Base-by-base conservation (phyloP, 2,113 vertebrate species). In the Poecile atricapillus region DNA sequence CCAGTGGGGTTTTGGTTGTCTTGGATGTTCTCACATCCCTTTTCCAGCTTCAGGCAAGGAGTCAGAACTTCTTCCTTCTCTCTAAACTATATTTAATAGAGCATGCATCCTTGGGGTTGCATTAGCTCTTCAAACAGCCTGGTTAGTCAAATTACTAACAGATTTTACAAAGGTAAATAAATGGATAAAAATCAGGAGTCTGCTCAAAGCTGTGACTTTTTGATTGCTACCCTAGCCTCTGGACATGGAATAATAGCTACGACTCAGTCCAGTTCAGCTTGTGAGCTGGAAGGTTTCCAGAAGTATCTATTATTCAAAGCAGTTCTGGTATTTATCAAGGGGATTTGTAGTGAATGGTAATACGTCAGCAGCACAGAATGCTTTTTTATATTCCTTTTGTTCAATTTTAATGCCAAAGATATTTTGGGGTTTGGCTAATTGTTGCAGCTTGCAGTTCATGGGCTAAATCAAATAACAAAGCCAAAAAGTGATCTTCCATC, bases 321-420 rank as follows among this genome's bases (percentile, higher is more conserved):
- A 95, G 96, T 94, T 94, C 95, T 96, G 92, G 94, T 96, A 95
- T 97, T 97, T 97, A 97, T 97, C 96, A 95, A 84, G 75, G 83
- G 92, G 93, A 95, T 97, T 96, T 95, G 93, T 83, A 97, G 94
- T 96, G 95, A 97, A 97, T 96, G 76, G 90, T 63, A 95, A 90
- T 91, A 79, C 89, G 90, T 96, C 95, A 97, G 95, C 95, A 96
- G 89, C 93, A 89, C 83, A 95, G 90, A 97, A 96, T 91, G 83
- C 75, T 92, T 93, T 94, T 96, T 97, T 92, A 87, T 94, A 87
- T 83, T 89, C 67, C 64, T 89, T 95, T 96, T 87, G 93, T 97
- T 95, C 93, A 91, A 83, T 95, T 95, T 91, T 96, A 95, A 97
- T 96, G 91, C 90, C 94, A 91, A 83, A 90, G 96, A 96, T 96